A percentile compares a stretch with the other conserved stretches of the same genome.
Conservation (phyloP, 2,797 vertebrate species). For the Melanotaenia boesemani region DNA sequence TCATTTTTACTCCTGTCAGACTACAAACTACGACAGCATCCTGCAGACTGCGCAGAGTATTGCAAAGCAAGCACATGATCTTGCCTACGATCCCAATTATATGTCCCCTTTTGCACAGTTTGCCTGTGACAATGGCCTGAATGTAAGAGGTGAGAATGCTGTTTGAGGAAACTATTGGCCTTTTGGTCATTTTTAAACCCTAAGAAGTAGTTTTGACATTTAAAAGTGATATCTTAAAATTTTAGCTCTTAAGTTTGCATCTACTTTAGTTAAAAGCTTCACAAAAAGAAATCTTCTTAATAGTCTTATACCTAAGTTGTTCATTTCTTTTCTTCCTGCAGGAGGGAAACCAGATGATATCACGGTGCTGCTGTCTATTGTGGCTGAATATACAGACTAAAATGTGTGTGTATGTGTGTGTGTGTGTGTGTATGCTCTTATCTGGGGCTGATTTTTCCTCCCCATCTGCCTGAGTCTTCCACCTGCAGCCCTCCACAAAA, state of each 20-base stretch:
- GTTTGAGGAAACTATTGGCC: background rate
- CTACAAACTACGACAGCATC: conserved; percentile 96
- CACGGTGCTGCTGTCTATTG: conserved; percentile 98
- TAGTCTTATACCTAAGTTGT: background rate
- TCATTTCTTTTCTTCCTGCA: conserved; percentile 61
- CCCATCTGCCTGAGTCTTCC: conserved; percentile 68
- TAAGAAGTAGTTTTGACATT: background rate
- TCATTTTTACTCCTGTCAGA: conserved; percentile 75
- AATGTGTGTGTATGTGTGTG: conserved; percentile 21
- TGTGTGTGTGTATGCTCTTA: conserved; percentile 3
- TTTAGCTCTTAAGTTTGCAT: background rate
- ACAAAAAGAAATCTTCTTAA: background rate
- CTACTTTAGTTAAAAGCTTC: background rate
- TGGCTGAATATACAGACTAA: conserved; percentile 98
- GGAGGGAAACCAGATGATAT: conserved; percentile 99
- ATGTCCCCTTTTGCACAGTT: conserved; percentile 99
- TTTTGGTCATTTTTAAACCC: background rate
- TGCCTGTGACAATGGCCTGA: conserved; percentile 97
- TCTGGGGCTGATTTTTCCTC: conserved; percentile 43
- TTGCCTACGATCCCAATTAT: conserved; percentile 98
- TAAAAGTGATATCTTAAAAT: background rate
- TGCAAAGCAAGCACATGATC: conserved; percentile 96
- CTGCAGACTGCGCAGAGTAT: conserved; percentile 97
- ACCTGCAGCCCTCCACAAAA: conserved; percentile 55
- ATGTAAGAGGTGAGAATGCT: conserved; percentile 92